Conservation (phyloP, 2,888 invertebrate species). For the Drosophila paranaensis region DNA sequence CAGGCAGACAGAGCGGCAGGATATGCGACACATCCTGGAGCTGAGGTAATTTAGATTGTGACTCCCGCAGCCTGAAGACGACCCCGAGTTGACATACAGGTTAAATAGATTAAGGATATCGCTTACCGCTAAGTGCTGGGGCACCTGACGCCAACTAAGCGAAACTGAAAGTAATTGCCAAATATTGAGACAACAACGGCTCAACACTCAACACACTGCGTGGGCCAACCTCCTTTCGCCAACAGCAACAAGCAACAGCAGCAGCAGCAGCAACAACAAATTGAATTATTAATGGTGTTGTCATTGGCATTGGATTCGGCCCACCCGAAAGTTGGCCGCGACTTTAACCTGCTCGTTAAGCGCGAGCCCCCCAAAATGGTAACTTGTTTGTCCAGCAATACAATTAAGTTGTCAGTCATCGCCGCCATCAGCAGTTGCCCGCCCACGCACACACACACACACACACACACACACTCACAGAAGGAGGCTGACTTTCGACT, state of each 20-base stretch:
- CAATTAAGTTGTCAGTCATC: slow-evolving; percentile 77
- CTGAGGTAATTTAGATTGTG: slow-evolving; percentile 75
- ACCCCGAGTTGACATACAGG: slow-evolving; percentile 61
- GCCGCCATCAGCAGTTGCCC: slow-evolving; percentile 24
- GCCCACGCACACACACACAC: slow-evolving; percentile 8
- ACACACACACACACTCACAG: background rate
- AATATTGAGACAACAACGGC: slow-evolving; percentile 70
- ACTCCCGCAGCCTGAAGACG: slow-evolving; percentile 10
- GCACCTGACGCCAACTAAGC: slow-evolving; percentile 43
- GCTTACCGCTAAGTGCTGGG: slow-evolving; percentile 65
- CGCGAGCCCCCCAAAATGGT: slow-evolving; percentile 25
- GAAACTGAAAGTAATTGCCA: slow-evolving; percentile 76
- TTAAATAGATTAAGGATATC: slow-evolving; percentile 79
- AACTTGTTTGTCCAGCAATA: slow-evolving; percentile 68
- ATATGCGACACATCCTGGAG: slow-evolving; percentile 65
- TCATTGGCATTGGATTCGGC: slow-evolving; percentile 56
- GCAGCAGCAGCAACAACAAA: slow-evolving; percentile 44
- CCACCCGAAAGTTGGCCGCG: slow-evolving; percentile 59
- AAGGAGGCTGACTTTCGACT: slow-evolving; percentile 48
- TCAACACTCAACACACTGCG: slow-evolving; percentile 15
- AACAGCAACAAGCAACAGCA: background rate
- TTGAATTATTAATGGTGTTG: slow-evolving; percentile 79
- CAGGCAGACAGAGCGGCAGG: slow-evolving; percentile 43
- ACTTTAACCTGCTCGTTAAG: slow-evolving; percentile 50
- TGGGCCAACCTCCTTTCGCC: slow-evolving; percentile 24